Evolutionary conservation across 2,797 vertebrate genomes (phyloP), one percentile per base, ranked within the genome.

Genomic region (Lindbergichthys nudifrons): DNA sequence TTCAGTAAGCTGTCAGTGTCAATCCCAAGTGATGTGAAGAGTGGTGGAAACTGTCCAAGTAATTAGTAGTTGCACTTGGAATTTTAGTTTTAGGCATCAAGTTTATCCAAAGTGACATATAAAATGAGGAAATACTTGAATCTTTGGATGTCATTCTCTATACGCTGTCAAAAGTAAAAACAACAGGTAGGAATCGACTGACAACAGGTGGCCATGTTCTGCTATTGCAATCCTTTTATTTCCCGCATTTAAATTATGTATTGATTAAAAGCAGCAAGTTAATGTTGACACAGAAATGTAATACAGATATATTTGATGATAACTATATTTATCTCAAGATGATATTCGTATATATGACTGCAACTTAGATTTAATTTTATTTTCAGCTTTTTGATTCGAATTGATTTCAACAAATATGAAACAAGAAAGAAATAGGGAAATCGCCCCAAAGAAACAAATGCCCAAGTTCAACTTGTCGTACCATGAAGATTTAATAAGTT

Each of bases 61-160:
- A 82, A 90, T 92, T 81, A 82, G 70, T n/a, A 59, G 43, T 54
- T 18, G 18, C 36, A 80, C 48, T 81, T 79, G 59, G 65, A 15
- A 58, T 61, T 69, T 51, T 61, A 43, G 70, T 36, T 81, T 45
- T 7, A 59, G 50, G 52, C n/a, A 61, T 65, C 3, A 48, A 12
- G 42, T 52, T 57, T 60, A 76, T 79, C 39, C 43, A 70, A 41
- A 70, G 2, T 79, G 76, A 71, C 66, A 64, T 50, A 51, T 47
- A 60, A 62, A 70, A 46, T 10, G 36, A 52, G 47, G 39, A 63
- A 11, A 70, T 18, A 4, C 45, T 23, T 53, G 5, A 80, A 60
- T 75, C 9, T 3, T 23, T 2, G 14, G 8, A 68, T 73, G 66
- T n/a, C 14, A 8, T 18, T 18, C 8, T 59, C 48, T 47, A 42